A percentile compares a stretch with the other conserved stretches of the same genome.
Conservation (phyloP, 2,797 vertebrate species). For the Hydrolagus colliei region DNA sequence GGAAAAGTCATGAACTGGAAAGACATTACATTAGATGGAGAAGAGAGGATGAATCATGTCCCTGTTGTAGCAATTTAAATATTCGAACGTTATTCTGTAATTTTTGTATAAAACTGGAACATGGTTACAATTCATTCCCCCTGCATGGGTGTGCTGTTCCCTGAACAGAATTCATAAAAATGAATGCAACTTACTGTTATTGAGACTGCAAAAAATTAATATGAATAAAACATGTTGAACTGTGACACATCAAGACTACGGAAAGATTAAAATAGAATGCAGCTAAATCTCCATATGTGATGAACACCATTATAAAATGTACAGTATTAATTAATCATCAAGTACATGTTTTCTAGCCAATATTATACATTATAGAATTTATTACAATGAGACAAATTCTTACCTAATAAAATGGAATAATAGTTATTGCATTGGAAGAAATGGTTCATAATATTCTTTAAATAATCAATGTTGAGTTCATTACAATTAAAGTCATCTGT, state of each 20-base stretch:
- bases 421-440: not conserved
- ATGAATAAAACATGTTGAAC: not conserved
- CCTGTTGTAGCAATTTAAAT: not conserved
- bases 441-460: not conserved
- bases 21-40: not conserved
- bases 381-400: not conserved
- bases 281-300: not conserved
- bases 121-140: not conserved
- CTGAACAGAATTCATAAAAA: not conserved
- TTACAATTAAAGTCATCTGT: no score
- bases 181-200: not conserved
- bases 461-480: not conserved
- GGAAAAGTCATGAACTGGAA: constrained; percentile 16
- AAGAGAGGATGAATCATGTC: not conserved
- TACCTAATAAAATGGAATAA: not conserved
- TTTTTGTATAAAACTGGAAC: not conserved
- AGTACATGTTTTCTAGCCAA: not conserved
- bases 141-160: not conserved
- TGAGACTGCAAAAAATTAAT: not conserved
- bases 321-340: not conserved
- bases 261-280: not conserved
- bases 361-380: not conserved
- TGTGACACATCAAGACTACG: not conserved
- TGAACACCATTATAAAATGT: not conserved
- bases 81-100: not conserved